phyloP scores from a whole-genome alignment of 2,888 invertebrate genomes.

The Clitarchus hookeri region DNA sequence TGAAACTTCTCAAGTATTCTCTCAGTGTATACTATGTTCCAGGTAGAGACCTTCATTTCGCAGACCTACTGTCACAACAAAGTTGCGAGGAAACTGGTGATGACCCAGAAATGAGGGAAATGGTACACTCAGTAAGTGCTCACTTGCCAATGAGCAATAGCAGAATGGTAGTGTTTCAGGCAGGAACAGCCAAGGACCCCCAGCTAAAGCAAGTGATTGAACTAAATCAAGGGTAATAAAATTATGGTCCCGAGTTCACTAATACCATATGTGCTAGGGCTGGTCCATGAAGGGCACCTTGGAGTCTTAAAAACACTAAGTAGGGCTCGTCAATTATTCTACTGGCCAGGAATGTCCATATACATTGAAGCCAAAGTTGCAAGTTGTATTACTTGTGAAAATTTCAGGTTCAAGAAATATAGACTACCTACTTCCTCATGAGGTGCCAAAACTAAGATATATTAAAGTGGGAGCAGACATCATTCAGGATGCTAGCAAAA shows the following conservation, averaged over 20 bases:
- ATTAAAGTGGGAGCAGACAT: background rate
- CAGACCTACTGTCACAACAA: too few relatives aligned
- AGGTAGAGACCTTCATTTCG: background rate
- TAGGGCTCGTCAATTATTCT: too few relatives aligned
- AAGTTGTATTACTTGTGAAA: background rate
- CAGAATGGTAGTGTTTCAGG: background rate
- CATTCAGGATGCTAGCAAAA: background rate
- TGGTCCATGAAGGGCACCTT: too few relatives aligned
- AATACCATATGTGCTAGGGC: too few relatives aligned
- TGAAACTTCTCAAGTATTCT: background rate
- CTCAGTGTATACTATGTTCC: background rate
- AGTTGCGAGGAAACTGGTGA: background rate
- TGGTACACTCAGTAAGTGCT: background rate
- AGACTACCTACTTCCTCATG: background rate
- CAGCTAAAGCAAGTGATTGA: background rate
- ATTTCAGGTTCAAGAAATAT: background rate
- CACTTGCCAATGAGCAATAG: background rate
- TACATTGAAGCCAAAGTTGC: background rate
- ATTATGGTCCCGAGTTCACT: background rate
- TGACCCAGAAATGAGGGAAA: background rate
- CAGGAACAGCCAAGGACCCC: background rate
- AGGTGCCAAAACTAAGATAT: background rate
- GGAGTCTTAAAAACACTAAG: too few relatives aligned
- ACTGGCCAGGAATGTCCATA: background rate
- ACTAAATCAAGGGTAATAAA: background rate